Evolutionary conservation across 1,140 invertebrate genomes (phyloP), one percentile per base, ranked within the genome.

Genomic region (Zaprionus nigranus): DNA sequence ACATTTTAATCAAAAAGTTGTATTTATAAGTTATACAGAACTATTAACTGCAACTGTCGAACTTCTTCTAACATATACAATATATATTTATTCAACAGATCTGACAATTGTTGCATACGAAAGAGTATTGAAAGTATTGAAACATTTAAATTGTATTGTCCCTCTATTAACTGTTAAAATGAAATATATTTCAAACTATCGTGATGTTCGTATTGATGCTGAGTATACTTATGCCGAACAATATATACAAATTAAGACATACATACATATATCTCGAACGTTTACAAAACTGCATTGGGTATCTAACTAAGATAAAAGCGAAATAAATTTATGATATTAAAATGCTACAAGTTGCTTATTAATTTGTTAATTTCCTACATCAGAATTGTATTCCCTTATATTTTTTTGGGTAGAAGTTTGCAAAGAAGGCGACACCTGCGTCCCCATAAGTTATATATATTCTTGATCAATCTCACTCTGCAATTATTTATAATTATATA

Each of bases 141-240:
- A 74, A 77, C 34, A 51, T 65, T 57, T 66, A 40, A 72, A 46
- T 60, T 74, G 59, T 72, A 78, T 40, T 76, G 54, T 58, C 71
- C 67, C n/a, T 59, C 17, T 75, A 68, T 69, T 56, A 78, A 74
- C 58, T 86, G 82, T 86, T 87, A 77, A 70, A 56, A 54, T 46
- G 63, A 71, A 79, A 60, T 70, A 63, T 87, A 70, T 74, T 71
- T 68, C 49, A 36, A 84, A 80, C 61, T 77, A 79, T 67, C 71
- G 79, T 85, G 82, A 87, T 85, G 79, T 86, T 73, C 61, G 71
- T 71, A 70, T 65, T 46, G 36, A 46, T 68, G 70, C 64, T 74
- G 63, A 68, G 22, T 67, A 56, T 54, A 43, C 38, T 36, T 80
- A 65, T 56, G 58, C 59, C 61, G 75, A 63, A 68, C 59, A 60